These are phyloP conservation scores for Nautilus pompilius DNA, from an alignment of 1,140 invertebrate genomes.

Conservation along the genomic window DNA sequence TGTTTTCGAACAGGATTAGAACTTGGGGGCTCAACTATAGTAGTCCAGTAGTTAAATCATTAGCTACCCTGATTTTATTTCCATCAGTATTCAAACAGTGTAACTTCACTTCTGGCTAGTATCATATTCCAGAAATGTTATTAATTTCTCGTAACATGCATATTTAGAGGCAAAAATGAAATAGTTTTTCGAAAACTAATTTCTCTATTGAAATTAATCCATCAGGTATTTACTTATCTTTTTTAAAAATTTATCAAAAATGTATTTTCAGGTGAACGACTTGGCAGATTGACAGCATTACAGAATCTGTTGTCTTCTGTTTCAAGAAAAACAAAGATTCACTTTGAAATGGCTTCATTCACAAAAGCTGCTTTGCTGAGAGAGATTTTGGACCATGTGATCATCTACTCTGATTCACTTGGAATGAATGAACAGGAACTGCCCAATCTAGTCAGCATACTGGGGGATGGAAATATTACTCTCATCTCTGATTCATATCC, in stretches of 20 bases:
- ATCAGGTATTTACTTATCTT: background rate
- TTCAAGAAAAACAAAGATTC: constrained; percentile 64
- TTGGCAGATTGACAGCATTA: constrained; percentile 66
- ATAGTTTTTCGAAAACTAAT: too few relatives aligned
- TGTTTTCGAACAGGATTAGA: too few relatives aligned
- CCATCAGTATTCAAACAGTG: too few relatives aligned
- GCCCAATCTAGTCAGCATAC: constrained; percentile 69
- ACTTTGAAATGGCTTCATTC: constrained; percentile 88
- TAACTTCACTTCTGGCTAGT: too few relatives aligned
- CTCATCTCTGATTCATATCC: constrained; percentile 76
- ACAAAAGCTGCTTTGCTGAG: constrained; percentile 69
- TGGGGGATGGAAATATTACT: constrained; percentile 67
- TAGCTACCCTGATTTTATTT: too few relatives aligned
- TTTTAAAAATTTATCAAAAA: background rate
- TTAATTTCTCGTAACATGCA: too few relatives aligned
- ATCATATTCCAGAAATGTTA: too few relatives aligned
- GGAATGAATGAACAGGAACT: constrained; percentile 89
- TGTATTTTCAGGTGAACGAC: constrained; percentile 61
- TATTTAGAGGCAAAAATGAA: too few relatives aligned
- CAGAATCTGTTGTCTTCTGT: constrained; percentile 67
- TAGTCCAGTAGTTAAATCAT: too few relatives aligned
- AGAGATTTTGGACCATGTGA: constrained; percentile 67
- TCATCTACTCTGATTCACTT: constrained; percentile 78
- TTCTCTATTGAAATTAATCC: background rate
- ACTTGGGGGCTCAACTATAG: too few relatives aligned